Base-by-base conservation (phyloP, 1,140 invertebrate genomes). In the Sipha flava region DNA sequence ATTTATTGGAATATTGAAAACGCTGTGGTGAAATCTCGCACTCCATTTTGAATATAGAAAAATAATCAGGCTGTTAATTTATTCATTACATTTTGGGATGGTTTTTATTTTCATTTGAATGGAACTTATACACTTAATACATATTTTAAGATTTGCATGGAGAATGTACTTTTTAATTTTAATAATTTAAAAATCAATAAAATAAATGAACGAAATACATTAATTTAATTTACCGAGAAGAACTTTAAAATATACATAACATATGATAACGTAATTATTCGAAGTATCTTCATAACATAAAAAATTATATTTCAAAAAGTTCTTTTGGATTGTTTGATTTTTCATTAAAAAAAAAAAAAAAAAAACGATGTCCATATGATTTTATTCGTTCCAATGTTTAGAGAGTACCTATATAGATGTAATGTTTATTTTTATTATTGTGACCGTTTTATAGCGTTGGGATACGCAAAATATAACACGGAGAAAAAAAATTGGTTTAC, bases 191-290 rank as follows among this genome's bases (percentile, higher is more conserved):
- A 14, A 29, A 68, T 16, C 45, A 68, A 68, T 68, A 45, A 68
- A 29, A 68, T 68, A 68, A 68, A 68, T 68, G 45, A 68, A 68
- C 45, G 2, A 68, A 45, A 45, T 45, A 68, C n/a, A n/a, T 68
- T 37, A 37, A 26, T 68, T 45, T 68, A 3, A 45, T 43, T 45
- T 29, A 0, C 6, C 9, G 47, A 57, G 23, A 0, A 10, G 16
- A 16, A 68, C 21, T 68, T 68, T 26, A 18, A 68, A 68, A 68
- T 43, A 26, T 43, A 62, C 5, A 18, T 62, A 37, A 62, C 14
- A 62, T 31, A 40, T 6, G 5, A 40, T 40, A 10, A 4, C 37
- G 37, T 34, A n/a, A 37, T 10, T 62, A 34, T 34, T 62, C 12
- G 29, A 59, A 12, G 14, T 7, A 29, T 26, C 3, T 62, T n/a